Evolutionary conservation across 1,140 invertebrate species (phyloP).

Genomic region (Leucophenga varia): DNA sequence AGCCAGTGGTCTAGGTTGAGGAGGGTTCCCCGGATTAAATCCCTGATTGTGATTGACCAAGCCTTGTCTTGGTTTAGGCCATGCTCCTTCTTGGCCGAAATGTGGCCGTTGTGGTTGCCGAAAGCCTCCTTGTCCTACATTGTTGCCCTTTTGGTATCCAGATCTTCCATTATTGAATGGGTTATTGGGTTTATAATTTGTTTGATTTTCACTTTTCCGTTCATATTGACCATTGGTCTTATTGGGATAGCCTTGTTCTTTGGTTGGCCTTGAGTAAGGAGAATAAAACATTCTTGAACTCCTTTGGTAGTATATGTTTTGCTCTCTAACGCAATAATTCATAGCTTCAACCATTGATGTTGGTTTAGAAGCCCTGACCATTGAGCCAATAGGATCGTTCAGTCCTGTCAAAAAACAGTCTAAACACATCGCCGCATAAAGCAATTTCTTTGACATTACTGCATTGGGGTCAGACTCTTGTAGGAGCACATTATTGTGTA

Average conservation of each 20-base stretch:
- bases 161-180: background rate
- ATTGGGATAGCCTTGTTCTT: background rate
- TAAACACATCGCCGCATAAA: constrained; percentile 5
- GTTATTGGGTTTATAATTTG: background rate
- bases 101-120: too few relatives aligned
- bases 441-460: constrained; percentile 2
- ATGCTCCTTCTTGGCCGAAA: too few relatives aligned
- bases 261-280: background rate
- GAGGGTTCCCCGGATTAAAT: too few relatives aligned
- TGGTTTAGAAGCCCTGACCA: constrained; percentile 4
- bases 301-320: constrained; percentile 7
- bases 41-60: too few relatives aligned
- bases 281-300: background rate
- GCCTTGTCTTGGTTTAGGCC: too few relatives aligned
- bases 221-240: background rate
- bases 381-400: constrained; percentile 10
- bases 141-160: background rate
- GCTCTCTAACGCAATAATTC: constrained; percentile 1
- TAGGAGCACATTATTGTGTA: constrained; percentile 2
- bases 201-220: background rate
- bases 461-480: constrained; percentile 1
- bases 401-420: constrained; percentile 3
- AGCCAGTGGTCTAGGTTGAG: background rate
- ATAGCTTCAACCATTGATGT: background rate
- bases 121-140: background rate